Conservation (phyloP, 2,113 vertebrate species). For the Sterna hirundo region DNA sequence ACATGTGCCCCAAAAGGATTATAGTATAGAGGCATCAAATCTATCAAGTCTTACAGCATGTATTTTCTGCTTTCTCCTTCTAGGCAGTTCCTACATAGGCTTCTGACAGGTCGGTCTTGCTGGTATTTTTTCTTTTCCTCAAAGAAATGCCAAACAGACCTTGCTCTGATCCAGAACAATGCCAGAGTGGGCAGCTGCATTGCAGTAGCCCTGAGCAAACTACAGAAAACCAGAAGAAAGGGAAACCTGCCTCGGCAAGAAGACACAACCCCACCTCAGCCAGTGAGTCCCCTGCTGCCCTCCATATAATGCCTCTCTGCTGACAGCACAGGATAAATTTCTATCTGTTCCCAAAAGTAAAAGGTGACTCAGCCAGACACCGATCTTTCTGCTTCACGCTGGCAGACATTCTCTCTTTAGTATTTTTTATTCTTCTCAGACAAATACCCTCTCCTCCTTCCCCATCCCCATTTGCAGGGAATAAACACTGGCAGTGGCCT, state of each 20-base stretch:
- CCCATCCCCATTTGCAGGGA: neutral
- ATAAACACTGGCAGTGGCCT: neutral
- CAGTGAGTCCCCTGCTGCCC: constrained; percentile 50
- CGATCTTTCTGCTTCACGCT: neutral
- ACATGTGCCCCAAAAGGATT: neutral
- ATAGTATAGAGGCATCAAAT: neutral
- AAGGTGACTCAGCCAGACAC: neutral
- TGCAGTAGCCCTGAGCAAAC: constrained; percentile 79
- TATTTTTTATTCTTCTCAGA: neutral
- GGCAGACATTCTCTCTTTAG: neutral
- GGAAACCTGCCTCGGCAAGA: neutral
- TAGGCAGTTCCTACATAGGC: neutral
- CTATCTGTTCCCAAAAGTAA: neutral
- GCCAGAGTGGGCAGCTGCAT: constrained; percentile 87
- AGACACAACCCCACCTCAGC: neutral
- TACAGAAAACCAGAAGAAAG: constrained; percentile 31
- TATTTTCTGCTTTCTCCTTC: neutral
- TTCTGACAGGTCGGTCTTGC: neutral
- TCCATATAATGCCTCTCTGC: neutral
- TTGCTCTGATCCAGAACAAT: constrained; percentile 88
- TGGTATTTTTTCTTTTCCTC: constrained; percentile 20
- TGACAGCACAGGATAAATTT: constrained; percentile 14
- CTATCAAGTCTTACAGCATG: neutral
- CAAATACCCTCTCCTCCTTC: neutral
- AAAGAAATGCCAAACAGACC: constrained; percentile 72